A percentile compares a stretch with the other conserved stretches of the same genome.
These are phyloP conservation scores for Seriola quinqueradiata DNA, from an alignment of 2,113 vertebrate genomes.

Conservation along the genomic window DNA sequence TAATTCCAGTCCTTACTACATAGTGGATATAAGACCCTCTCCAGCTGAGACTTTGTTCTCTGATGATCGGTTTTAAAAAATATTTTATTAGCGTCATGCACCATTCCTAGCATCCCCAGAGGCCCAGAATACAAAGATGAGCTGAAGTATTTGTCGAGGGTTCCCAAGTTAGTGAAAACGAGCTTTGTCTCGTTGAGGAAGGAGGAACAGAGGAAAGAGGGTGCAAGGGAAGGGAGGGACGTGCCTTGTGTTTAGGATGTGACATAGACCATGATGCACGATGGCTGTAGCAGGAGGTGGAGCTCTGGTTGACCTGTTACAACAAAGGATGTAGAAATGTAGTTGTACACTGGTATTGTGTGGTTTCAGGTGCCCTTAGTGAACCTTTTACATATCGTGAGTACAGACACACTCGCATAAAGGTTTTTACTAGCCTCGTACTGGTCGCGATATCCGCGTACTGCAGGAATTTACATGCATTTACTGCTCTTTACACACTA, in stretches of 20 bases:
- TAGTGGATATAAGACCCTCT: not conserved
- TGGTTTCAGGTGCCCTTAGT: slow-evolving; percentile 6
- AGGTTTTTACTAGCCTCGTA: not conserved
- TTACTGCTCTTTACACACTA: slow-evolving; percentile 16
- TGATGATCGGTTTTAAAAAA: not conserved
- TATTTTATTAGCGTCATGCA: not conserved
- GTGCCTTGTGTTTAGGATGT: slow-evolving; percentile 59
- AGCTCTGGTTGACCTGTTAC: slow-evolving; percentile 20
- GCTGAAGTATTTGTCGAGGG: not conserved
- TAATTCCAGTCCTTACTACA: slow-evolving; percentile 9
- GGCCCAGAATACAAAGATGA: slow-evolving; percentile 9
- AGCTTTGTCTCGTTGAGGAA: not conserved
- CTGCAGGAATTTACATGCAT: not conserved
- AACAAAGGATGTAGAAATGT: slow-evolving; percentile 1
- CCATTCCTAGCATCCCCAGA: slow-evolving; percentile 4
- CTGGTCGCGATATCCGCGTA: not conserved
- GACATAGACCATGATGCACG: slow-evolving; percentile 17
- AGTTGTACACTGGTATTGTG: slow-evolving; percentile 49
- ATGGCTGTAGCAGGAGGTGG: slow-evolving; percentile 3
- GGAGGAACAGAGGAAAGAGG: not conserved
- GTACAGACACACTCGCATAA: not conserved
- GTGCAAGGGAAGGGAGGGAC: not conserved
- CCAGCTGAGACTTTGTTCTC: not conserved
- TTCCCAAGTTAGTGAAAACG: not conserved
- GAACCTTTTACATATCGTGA: slow-evolving; percentile 22